Base-by-base conservation (phyloP, 2,888 invertebrate species). In the Pammene aurita region DNA sequence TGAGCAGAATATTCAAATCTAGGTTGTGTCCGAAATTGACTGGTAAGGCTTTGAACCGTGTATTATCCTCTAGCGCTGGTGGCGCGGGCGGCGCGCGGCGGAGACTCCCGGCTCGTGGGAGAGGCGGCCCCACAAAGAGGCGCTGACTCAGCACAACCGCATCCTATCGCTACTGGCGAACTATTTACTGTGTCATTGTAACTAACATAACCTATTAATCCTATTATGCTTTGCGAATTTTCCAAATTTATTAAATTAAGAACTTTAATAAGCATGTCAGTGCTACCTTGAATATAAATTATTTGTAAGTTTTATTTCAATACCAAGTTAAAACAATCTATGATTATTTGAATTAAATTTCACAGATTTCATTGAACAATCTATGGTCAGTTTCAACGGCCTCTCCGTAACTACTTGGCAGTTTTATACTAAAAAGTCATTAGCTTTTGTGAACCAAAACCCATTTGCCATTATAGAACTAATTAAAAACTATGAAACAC, bases 61-160 rank as follows among this genome's bases (percentile, higher is more conserved):
- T 65, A 58, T 48, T 66, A 66, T 42, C 42, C 41, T 66, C 57
- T 54, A 38, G 60, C 52, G 42, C 38, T 52, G 48, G 58, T 46
- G 7, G 63, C n/a, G 26, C 34, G 42, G 9, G 41, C 18, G 38
- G 16, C 18, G 46, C 18, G 16, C 38, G 11, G 52, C 56, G 57
- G 65, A 68, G 61, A 6, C 41, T 38, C 56, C 69, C 67, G 72
- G 67, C 72, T 76, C 87, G 87, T 87, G 87, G 84, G 87, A 87
- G 78, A 78, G 87, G 81, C 88, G 88, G 86, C 82, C 67, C 76
- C 78, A 81, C 78, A 85, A 81, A 85, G 82, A 71, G 71, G 67
- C 81, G 88, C 89, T 88, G 88, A 89, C 84, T 89, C 89, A 89
- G 88, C 78, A 76, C 72, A 68, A 74, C 72, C 77, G 76, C 73